Evolutionary conservation across 2,113 vertebrate genomes (phyloP).

Genomic region (Alosa alosa): DNA sequence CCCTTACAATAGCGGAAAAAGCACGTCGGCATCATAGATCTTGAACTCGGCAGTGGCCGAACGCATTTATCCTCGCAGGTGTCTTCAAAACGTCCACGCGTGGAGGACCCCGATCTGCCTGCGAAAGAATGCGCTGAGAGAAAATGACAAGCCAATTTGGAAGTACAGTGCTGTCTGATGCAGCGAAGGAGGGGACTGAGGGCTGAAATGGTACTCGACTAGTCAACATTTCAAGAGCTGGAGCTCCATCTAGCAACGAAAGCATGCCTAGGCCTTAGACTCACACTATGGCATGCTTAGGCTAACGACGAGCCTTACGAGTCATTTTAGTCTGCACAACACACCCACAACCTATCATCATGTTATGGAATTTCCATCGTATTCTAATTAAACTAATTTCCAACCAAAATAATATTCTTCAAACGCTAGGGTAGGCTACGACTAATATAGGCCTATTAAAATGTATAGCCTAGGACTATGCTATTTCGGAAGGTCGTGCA

Average conservation of each 20-base stretch:
- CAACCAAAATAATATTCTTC: neutral
- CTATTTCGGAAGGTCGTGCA: neutral
- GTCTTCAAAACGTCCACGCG: conserved; percentile 27
- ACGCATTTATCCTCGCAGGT: conserved; percentile 16
- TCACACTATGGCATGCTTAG: neutral
- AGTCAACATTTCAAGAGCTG: conserved; percentile 4
- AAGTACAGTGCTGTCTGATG: conserved; percentile 44
- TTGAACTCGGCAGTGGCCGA: conserved; percentile 35
- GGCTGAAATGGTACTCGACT: conserved; percentile 6
- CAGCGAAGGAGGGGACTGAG: conserved; percentile 30
- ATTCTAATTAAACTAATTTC: neutral
- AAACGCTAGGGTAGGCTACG: too few species aligned
- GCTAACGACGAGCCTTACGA: neutral
- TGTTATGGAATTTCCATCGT: neutral
- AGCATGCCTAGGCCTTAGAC: neutral
- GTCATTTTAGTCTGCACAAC: neutral
- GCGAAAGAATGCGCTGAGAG: conserved; percentile 30
- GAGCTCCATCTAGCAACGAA: conserved; percentile 38
- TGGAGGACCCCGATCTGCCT: conserved; percentile 31
- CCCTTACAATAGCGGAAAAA: conserved; percentile 14
- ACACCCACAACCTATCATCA: neutral
- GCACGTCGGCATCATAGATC: conserved; percentile 23
- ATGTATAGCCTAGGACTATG: neutral
- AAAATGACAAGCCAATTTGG: conserved; percentile 47
- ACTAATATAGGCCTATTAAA: neutral